These are phyloP conservation scores for Parnassius apollo DNA, from an alignment of 2,888 invertebrate genomes.

Conservation along the genomic window DNA sequence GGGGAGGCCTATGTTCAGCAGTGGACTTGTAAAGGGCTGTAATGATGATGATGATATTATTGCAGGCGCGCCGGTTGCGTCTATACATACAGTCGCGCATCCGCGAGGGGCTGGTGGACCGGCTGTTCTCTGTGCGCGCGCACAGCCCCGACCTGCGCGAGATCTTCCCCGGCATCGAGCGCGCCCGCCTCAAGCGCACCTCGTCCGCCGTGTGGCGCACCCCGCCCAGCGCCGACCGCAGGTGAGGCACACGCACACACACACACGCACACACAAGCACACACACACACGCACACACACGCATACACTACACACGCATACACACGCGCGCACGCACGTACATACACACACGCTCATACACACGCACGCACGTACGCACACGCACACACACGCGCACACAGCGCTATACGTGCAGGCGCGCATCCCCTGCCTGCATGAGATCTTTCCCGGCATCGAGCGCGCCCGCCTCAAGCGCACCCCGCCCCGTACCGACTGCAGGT, in stretches of 20 bases:
- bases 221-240: constrained; percentile 53
- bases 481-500: constrained; percentile 26
- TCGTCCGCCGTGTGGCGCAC: constrained; percentile 89
- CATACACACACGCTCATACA: no score
- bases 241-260: not conserved
- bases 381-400: no score
- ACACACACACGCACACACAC: no score
- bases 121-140: constrained; percentile 82
- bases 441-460: constrained; percentile 86
- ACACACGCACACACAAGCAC: no score
- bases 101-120: constrained; percentile 65
- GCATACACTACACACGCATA: no score
- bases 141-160: constrained; percentile 84
- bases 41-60: not conserved
- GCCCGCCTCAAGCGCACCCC: constrained; percentile 85
- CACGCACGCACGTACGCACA: no score
- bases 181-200: constrained; percentile 83
- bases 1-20: no score
- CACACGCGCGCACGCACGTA: no score
- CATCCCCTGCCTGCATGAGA: constrained; percentile 83
- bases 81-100: constrained; percentile 71
- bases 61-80: constrained; percentile 51
- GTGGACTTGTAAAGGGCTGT: no score
- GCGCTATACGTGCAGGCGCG: constrained; percentile 66
- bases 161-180: constrained; percentile 86